Evolutionary conservation across 2,113 vertebrate species (phyloP), one percentile per base, ranked within the genome.

Genomic region (Micromys minutus): DNA sequence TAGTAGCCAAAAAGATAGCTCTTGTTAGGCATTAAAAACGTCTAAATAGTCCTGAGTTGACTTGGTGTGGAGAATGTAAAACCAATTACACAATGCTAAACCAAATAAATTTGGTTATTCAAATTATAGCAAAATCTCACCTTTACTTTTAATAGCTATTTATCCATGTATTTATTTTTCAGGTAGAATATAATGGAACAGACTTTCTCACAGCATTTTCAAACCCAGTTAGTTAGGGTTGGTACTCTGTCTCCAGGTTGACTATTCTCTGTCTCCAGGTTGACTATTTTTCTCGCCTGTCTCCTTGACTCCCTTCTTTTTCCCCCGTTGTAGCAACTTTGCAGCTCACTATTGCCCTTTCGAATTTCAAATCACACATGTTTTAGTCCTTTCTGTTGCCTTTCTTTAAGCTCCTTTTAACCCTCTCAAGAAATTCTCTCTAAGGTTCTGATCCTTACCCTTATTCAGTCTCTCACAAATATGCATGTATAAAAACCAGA

Each of bases 91-190:
- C 31, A 57, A 74, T 47, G 11, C 47, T 79, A 16, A 87, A 31
- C 79, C 80, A 50, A 59, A 79, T 55, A 74, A 22, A 50, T 21
- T 63, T 67, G 50, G 55, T 61, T 36, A 75, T 75, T 29, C 9
- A 34, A 91, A 84, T 71, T 79, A 77, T 19, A 90, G 10, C 34
- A 84, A 81, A 84, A 61, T 93, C 75, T 93, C 42, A 88, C n/a
- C 87, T 94, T 84, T 91, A 86, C 17, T 81, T 83, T 92, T 42
- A 61, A 31, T 61, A 61, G n/a, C 2, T 42, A 26, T 52, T 79
- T 52, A 31, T 52, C 34, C 16, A 24, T 80, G 10, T 15, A 57
- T 81, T 57, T 15, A 57, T 81, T 57, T 81, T 39, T 21, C 24
- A 57, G 77, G 42, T 61, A 29, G n/a, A 42, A 17, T 83, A 19